Evolutionary conservation across 2,113 vertebrate species (phyloP).

Genomic region (Petroica traversi): DNA sequence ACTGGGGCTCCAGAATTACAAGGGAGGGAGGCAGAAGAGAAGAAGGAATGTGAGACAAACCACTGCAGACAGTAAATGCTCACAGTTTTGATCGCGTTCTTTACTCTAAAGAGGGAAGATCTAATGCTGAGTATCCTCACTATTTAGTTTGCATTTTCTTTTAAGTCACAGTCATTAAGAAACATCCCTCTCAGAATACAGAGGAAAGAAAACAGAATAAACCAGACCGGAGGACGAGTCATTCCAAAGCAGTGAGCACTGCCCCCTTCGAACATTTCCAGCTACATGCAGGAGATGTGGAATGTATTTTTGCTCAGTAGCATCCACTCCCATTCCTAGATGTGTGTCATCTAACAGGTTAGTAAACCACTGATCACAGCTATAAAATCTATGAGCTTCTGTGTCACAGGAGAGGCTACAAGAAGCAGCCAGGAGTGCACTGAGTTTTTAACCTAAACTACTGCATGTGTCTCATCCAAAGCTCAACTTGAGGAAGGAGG

Average conservation of each 20-base stretch:
- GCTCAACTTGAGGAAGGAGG: rapidly evolving
- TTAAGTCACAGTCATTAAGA: neutral
- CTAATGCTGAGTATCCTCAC: neutral
- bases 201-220: conserved; percentile 12
- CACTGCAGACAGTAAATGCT: neutral
- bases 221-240: neutral
- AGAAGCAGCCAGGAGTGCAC: neutral
- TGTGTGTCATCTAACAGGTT: neutral
- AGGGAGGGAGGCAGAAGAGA: neutral
- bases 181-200: neutral
- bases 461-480: neutral
- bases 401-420: neutral
- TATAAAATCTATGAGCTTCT: neutral
- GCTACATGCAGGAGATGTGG: conserved; percentile 12
- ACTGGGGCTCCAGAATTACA: neutral
- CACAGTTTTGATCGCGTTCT: neutral
- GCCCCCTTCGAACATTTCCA: neutral
- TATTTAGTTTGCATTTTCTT: neutral
- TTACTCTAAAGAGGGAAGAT: neutral
- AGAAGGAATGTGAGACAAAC: neutral
- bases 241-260: conserved; percentile 2
- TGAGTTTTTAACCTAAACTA: neutral
- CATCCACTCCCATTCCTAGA: conserved; percentile 11
- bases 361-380: neutral
- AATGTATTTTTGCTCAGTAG: conserved; percentile 41